Evolutionary conservation across 2,888 invertebrate genomes (phyloP).

Genomic region (Melanargia galathea): DNA sequence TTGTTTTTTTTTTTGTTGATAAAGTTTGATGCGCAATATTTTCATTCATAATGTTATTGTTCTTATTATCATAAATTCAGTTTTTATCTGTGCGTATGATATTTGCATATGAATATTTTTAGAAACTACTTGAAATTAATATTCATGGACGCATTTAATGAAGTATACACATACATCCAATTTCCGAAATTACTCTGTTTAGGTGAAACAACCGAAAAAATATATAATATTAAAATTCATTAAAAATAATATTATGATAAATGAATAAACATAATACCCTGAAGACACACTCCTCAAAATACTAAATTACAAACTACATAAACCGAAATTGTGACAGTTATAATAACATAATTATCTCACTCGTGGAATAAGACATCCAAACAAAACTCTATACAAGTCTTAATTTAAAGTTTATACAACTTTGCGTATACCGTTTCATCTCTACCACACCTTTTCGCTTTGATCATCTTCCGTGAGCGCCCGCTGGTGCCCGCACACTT

Average conservation of each 20-base stretch:
- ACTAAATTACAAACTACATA: background rate
- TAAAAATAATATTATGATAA: too few species aligned
- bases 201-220: too few species aligned
- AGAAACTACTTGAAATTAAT: too few species aligned
- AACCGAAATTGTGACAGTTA: background rate
- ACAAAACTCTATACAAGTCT: slow-evolving; percentile 6
- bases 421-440: slow-evolving; percentile 20
- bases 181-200: too few species aligned
- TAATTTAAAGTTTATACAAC: slow-evolving; percentile 18
- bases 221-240: too few species aligned
- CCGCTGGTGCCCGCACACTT: slow-evolving; percentile 24
- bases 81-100: background rate
- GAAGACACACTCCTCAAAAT: too few species aligned
- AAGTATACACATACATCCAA: too few species aligned
- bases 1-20: background rate
- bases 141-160: too few species aligned
- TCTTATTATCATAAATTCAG: background rate
- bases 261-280: too few species aligned
- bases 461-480: slow-evolving; percentile 23
- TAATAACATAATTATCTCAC: slow-evolving; percentile 4
- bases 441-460: slow-evolving; percentile 27
- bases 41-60: background rate
- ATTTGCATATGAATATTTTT: too few species aligned
- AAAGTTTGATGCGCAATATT: background rate
- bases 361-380: background rate